Base-by-base conservation (phyloP, 2,888 invertebrate genomes). In the Smittia aterrima region DNA sequence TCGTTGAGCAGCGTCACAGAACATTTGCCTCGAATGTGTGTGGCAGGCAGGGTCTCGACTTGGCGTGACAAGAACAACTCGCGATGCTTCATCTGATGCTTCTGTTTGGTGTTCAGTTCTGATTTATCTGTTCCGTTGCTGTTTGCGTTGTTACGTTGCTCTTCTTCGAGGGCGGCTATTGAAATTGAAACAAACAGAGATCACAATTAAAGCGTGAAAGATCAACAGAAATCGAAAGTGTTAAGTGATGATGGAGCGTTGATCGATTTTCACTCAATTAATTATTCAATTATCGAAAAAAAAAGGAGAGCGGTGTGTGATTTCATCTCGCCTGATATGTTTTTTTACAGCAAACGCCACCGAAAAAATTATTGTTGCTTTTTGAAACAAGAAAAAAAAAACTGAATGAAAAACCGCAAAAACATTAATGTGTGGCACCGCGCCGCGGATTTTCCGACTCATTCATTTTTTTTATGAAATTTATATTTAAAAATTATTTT, bases 1-100 rank as follows among this genome's bases (percentile, higher is more conserved):
- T 99, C 99, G 86, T 98, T 98, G 85, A 99, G 91, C 80, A 99
- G 88, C 78, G 98, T 98, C 79, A 99, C 99, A 79, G 94, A 92
- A 86, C 99, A 99, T 88, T 99, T 99, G 84, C 98, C 99, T 82
- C 99, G 90, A 80, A 99, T 99, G 86, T 98, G 96, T 76, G 98
- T 98, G 78, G 98, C 98, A 76, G 98, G 97, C 84, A 99, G 87
- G 75, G 97, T 98, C 85, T 99, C 98, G 80, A 97, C 95, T 87
- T 95, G 94, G 79, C 98, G 90, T 68, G 98, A 98, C 78, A 99
- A 88, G 87, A 99, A 99, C 81, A 99, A 87, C 85, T 99, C 99
- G 80, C 98, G 90, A 84, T 99, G 98, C 84, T 96, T 96, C 83
- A 98, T 90, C 85, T 96, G 96, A 85, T 97, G 96, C 80, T 93